Conservation (phyloP, 2,797 vertebrate genomes). For the Crocodylus rhombifer region DNA sequence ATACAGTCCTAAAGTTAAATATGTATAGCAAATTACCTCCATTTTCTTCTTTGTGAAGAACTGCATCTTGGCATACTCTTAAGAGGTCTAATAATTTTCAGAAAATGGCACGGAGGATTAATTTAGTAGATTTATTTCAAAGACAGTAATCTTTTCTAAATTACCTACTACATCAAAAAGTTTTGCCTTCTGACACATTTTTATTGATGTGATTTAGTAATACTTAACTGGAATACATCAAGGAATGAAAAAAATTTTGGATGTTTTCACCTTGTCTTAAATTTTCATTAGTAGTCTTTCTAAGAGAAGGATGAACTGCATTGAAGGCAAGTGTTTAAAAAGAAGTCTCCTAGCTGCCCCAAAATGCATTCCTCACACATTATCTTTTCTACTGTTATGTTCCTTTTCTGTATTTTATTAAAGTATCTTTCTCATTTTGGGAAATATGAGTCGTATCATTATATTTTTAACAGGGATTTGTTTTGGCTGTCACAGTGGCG, state of each 20-base stretch:
- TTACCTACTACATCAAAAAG: neutral
- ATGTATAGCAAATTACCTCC: neutral
- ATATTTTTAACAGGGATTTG: conserved; percentile 88
- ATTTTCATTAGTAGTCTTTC: conserved; percentile 24
- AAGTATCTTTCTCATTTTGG: conserved; percentile 13
- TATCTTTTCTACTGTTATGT: neutral
- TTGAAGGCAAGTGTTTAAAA: neutral
- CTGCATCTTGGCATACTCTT: neutral
- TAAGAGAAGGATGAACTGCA: neutral
- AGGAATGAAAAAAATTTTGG: neutral
- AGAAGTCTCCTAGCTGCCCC: neutral
- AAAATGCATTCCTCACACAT: neutral
- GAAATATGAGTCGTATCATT: conserved; percentile 37
- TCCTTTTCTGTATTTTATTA: neutral
- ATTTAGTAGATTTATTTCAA: neutral
- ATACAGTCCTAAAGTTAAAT: neutral
- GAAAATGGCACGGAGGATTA: neutral
- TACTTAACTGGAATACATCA: neutral
- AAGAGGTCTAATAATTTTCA: neutral
- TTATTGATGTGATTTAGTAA: neutral
- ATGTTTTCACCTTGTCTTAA: neutral
- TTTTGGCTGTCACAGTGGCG: conserved; percentile 93
- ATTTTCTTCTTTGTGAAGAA: neutral
- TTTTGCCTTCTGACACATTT: neutral
- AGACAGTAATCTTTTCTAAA: neutral